phyloP scores from a whole-genome alignment of 2,888 invertebrate species.

The Microplitis manilae region DNA sequence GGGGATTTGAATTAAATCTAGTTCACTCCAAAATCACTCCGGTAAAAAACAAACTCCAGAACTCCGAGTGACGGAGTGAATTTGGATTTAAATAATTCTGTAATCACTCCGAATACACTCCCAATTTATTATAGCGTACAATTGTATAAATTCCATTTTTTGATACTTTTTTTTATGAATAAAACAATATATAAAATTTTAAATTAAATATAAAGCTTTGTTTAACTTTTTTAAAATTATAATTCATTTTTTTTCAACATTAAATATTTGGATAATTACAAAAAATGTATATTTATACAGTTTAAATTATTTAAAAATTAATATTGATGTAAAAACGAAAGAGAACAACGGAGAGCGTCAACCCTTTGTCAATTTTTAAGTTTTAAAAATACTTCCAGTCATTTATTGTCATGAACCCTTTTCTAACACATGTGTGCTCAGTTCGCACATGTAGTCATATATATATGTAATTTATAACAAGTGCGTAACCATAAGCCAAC shows the following conservation, averaged over 20 bases:
- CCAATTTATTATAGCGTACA: too few relatives aligned
- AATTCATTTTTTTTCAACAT: background rate
- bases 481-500: too few relatives aligned
- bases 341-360: slow-evolving; percentile 9
- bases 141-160: too few relatives aligned
- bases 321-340: background rate
- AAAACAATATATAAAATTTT: too few relatives aligned
- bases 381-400: background rate
- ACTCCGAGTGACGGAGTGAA: too few relatives aligned
- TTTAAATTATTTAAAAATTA: background rate
- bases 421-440: background rate
- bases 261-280: background rate
- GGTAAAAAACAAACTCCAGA: too few relatives aligned
- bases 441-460: background rate
- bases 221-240: background rate
- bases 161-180: too few relatives aligned
- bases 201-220: background rate
- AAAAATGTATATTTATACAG: background rate
- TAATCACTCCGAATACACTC: too few relatives aligned
- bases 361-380: background rate
- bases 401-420: background rate
- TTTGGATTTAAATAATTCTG: too few relatives aligned
- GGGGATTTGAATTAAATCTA: too few relatives aligned
- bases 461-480: too few relatives aligned
- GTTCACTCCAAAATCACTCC: too few relatives aligned